phyloP scores from a whole-genome alignment of 37 sponge, comb jelly and placozoan genomes.

The Halichondria panicea region DNA sequence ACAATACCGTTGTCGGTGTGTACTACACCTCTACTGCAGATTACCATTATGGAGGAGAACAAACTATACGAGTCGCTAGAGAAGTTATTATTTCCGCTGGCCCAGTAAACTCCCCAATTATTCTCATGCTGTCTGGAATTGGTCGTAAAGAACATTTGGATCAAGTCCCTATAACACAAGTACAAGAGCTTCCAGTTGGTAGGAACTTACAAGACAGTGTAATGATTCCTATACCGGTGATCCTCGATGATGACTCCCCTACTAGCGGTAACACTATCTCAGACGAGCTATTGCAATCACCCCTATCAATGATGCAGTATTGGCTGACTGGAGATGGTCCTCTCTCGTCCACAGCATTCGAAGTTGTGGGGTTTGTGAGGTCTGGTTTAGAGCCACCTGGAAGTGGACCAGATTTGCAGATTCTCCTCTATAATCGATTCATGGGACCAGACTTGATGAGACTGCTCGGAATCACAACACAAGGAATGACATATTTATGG shows the following conservation, averaged over 20 bases:
- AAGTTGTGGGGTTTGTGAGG: conserved; percentile 40
- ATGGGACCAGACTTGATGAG: not conserved
- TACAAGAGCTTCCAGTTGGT: conserved; percentile 77
- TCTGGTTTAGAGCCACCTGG: conserved; percentile 7
- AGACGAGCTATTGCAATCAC: conserved; percentile 8
- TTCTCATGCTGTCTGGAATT: conserved; percentile 81
- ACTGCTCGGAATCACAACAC: not conserved
- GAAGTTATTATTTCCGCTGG: conserved; percentile 86
- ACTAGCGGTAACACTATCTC: conserved; percentile 1
- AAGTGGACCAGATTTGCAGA: conserved; percentile 50
- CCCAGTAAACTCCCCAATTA: conserved; percentile 69
- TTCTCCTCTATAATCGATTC: conserved; percentile 20
- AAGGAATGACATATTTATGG: conserved; percentile 25
- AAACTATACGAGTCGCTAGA: conserved; percentile 38
- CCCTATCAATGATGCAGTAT: conserved; percentile 21
- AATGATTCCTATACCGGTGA: conserved; percentile 46
- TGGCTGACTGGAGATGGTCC: conserved; percentile 45
- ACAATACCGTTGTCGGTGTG: conserved; percentile 35
- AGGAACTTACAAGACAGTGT: conserved; percentile 87
- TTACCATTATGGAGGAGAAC: conserved; percentile 32
- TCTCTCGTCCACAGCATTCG: conserved; percentile 27
- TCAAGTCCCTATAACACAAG: conserved; percentile 15
- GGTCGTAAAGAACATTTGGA: conserved; percentile 73
- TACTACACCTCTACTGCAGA: conserved; percentile 18
- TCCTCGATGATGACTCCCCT: conserved; percentile 11